Percentiles rank a stretch among this genome's conserved stretches.
Conservation (phyloP, 2,888 invertebrate species). For the Scaptodrosophila latifasciaeformis region DNA sequence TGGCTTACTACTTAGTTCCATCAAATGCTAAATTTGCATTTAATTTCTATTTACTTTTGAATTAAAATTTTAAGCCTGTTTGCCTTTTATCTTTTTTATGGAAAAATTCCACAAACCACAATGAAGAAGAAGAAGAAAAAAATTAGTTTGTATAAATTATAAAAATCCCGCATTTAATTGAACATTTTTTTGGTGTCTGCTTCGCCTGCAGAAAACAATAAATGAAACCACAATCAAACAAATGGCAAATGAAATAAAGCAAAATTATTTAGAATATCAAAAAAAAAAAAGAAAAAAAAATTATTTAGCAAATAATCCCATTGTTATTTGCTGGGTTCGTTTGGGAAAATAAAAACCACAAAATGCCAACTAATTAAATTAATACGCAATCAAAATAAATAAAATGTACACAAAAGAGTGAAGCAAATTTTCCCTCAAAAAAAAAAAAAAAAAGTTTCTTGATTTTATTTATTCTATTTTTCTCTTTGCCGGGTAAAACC, state of each 20-base stretch:
- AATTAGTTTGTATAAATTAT: slow-evolving; percentile 21
- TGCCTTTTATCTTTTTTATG: slow-evolving; percentile 61
- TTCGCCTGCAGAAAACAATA: too few relatives aligned
- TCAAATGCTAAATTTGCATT: slow-evolving; percentile 28
- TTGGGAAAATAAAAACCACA: slow-evolving; percentile 50
- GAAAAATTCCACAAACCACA: slow-evolving; percentile 37
- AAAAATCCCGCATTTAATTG: slow-evolving; percentile 44
- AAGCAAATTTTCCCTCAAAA: too few relatives aligned
- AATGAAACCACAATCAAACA: too few relatives aligned
- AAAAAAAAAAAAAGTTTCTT: too few relatives aligned
- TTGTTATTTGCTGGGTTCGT: slow-evolving; percentile 33
- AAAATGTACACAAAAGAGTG: too few relatives aligned
- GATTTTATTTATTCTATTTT: too few relatives aligned
- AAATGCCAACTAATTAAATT: slow-evolving; percentile 62
- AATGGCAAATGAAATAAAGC: neutral
- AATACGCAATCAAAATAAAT: slow-evolving; percentile 55
- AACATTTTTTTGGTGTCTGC: slow-evolving; percentile 28
- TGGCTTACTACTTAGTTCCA: neutral
- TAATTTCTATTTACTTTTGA: slow-evolving; percentile 24
- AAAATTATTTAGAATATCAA: neutral
- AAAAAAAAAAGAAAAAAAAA: slow-evolving; percentile 21
- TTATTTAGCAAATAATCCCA: slow-evolving; percentile 41
- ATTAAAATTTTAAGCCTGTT: slow-evolving; percentile 52
- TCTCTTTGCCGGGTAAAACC: too few relatives aligned
- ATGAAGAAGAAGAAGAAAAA: slow-evolving; percentile 27